These are phyloP conservation scores for Torymus aiolomorphi DNA, from an alignment of 2,888 invertebrate genomes.

Conservation along the genomic window DNA sequence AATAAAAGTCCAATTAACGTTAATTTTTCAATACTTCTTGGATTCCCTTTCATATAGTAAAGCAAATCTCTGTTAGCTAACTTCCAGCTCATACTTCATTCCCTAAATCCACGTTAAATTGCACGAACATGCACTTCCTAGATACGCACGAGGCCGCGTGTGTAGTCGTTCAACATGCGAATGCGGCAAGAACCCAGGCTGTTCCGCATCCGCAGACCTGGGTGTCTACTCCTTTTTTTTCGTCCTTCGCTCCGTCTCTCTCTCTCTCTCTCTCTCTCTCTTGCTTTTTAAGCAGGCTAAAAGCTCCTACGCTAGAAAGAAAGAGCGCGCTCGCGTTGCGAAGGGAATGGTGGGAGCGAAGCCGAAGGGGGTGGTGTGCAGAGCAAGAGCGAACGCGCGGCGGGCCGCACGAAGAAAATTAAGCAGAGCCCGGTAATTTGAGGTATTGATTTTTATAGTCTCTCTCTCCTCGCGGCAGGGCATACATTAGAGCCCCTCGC, in stretches of 20 bases:
- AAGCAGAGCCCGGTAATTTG: slow-evolving; percentile 76
- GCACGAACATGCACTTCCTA: neutral
- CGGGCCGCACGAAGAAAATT: slow-evolving; percentile 73
- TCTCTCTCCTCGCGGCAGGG: slow-evolving; percentile 69
- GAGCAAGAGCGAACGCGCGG: slow-evolving; percentile 49
- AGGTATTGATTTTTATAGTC: slow-evolving; percentile 76
- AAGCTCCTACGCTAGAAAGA: slow-evolving; percentile 16
- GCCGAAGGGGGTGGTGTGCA: slow-evolving; percentile 51
- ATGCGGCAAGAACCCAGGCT: neutral
- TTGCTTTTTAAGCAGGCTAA: neutral
- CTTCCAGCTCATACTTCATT: no score
- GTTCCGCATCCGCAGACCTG: slow-evolving; percentile 2
- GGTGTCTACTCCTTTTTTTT: neutral
- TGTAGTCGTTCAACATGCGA: slow-evolving; percentile 29
- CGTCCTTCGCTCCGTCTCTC: neutral
- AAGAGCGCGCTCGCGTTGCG: slow-evolving; percentile 9
- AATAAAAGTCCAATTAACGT: no score
- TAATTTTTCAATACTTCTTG: no score
- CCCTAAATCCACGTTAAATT: neutral
- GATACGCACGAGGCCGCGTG: slow-evolving; percentile 10
- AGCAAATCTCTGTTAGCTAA: neutral
- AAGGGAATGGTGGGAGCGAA: slow-evolving; percentile 37
- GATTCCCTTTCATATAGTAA: neutral
- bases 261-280: neutral
- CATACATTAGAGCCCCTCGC: slow-evolving; percentile 73